Evolutionary conservation across 2,797 vertebrate species (phyloP), one percentile per base, ranked within the genome.

Genomic region (Sebastolobus altivelis): DNA sequence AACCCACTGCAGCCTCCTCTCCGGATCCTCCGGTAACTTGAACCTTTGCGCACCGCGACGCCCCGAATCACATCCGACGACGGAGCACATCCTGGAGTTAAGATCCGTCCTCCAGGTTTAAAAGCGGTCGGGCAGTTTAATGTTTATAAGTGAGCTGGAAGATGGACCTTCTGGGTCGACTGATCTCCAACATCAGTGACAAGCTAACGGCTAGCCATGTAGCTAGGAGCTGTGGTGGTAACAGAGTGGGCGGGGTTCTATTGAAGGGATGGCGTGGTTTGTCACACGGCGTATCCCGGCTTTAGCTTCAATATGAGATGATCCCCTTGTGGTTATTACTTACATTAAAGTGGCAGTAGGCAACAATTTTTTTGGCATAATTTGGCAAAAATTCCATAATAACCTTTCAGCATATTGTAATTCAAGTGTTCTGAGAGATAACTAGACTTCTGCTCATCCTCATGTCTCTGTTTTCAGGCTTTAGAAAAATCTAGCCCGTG

Each of bases 1-100:
- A 1, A 93, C 85, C 90, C 90, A 93, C 40, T 84, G 82, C 56
- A 83, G 82, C 1, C 89, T 89, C 81, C 27, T 81, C 68, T 89
- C 90, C 0, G 91, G 83, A 16, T 91, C 90, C 38, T 84, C 79
- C 8, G 90, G 91, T 77, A 91, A 49, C 67, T 22, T 73, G 59
- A 89, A 93, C 13, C 87, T 63, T 1, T 77, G 72, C 11, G 46
- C 65, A 5, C 31, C 31, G 22, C 69, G 84, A 55, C 59, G 76
- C 74, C 60, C 49, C 18, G 89, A 88, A 1, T 67, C 38, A 49
- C 90, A 91, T 0, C 62, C 79, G 22, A 80, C 22, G 0, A 91
- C 87, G 6, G 89, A 91, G 80, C 89, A 92, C 89, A 86, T 90
- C 10, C 55, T 37, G 71, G 40, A 0, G 16, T 16, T 16, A 2